Percentiles rank a stretch among this genome's conserved stretches.
phyloP scores from a whole-genome alignment of 1,140 invertebrate species.

The Lysiphlebus fabarum region DNA sequence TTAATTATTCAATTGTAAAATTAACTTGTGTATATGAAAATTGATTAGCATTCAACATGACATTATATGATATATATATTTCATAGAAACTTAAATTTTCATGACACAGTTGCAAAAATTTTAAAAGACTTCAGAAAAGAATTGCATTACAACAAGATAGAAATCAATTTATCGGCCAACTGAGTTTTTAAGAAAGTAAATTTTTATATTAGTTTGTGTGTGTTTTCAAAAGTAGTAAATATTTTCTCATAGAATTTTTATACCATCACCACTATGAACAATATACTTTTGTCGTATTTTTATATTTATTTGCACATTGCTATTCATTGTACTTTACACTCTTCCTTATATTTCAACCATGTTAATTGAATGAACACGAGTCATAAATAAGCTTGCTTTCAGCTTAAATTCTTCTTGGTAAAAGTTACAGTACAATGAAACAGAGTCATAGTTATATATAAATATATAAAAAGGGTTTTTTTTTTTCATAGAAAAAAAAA shows the following conservation, averaged over 20 bases:
- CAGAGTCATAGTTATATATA: neutral
- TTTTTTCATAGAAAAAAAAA: too few relatives aligned
- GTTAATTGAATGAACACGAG: slow-evolving; percentile 28
- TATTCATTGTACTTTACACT: neutral
- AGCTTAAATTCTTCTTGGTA: slow-evolving; percentile 22
- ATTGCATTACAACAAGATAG: slow-evolving; percentile 24
- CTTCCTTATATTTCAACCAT: slow-evolving; percentile 12
- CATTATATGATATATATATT: too few relatives aligned
- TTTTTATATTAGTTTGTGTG: slow-evolving; percentile 25
- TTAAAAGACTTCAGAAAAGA: too few relatives aligned
- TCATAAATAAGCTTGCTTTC: slow-evolving; percentile 28
- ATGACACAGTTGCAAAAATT: neutral
- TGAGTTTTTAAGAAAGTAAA: slow-evolving; percentile 30
- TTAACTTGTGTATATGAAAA: too few relatives aligned
- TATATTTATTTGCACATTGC: neutral
- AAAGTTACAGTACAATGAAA: slow-evolving; percentile 9
- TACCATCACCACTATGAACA: slow-evolving; percentile 17
- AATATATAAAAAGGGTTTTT: neutral
- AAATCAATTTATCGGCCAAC: slow-evolving; percentile 38
- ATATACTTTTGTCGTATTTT: slow-evolving; percentile 7
- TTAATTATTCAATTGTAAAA: too few relatives aligned
- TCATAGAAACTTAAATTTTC: too few relatives aligned
- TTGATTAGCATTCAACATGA: too few relatives aligned
- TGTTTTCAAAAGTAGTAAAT: slow-evolving; percentile 30
- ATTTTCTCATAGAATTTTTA: slow-evolving; percentile 19